Evolutionary conservation across 2,797 vertebrate species (phyloP).

Genomic region (Telmatherina bonti): DNA sequence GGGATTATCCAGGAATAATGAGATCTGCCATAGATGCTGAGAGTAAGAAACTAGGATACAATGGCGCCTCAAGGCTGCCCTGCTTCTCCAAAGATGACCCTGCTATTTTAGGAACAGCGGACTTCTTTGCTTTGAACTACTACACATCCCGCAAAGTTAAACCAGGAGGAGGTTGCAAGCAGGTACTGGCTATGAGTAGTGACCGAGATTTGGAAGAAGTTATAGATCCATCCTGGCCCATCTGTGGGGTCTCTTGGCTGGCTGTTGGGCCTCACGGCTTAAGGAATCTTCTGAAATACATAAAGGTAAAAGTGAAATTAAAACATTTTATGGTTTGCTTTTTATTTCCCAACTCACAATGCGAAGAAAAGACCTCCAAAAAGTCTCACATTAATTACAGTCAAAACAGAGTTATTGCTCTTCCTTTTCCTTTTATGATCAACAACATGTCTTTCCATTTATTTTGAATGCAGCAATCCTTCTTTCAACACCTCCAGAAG

Average conservation of each 20-base stretch:
- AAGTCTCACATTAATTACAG: neutral
- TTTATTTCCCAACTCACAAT: neutral
- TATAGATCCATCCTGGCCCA: conserved; percentile 84
- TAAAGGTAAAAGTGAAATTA: conserved; percentile 80
- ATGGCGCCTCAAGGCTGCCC: conserved; percentile 74
- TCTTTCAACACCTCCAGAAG: conserved; percentile 72
- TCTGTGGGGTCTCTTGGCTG: conserved; percentile 80
- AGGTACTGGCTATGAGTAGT: conserved; percentile 56
- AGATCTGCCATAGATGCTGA: conserved; percentile 77
- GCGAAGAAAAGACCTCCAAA: conserved; percentile 4
- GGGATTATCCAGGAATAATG: conserved; percentile 85
- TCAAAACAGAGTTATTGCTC: conserved; percentile 32
- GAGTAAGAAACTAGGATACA: conserved; percentile 75
- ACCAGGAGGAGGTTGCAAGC: conserved; percentile 44
- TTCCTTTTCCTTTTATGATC: conserved; percentile 30
- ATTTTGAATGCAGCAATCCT: conserved; percentile 71
- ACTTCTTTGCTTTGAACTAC: conserved; percentile 90
- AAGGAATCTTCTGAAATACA: conserved; percentile 84
- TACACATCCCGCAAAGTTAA: conserved; percentile 85
- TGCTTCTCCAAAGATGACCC: conserved; percentile 81
- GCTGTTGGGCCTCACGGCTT: conserved; percentile 83
- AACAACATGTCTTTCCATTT: conserved; percentile 63
- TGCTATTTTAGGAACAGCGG: conserved; percentile 81
- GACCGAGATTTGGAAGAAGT: conserved; percentile 75
- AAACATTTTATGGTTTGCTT: neutral